These are phyloP conservation scores for Odocoileus virginianus DNA, from an alignment of 2,113 vertebrate species.

Conservation along the genomic window DNA sequence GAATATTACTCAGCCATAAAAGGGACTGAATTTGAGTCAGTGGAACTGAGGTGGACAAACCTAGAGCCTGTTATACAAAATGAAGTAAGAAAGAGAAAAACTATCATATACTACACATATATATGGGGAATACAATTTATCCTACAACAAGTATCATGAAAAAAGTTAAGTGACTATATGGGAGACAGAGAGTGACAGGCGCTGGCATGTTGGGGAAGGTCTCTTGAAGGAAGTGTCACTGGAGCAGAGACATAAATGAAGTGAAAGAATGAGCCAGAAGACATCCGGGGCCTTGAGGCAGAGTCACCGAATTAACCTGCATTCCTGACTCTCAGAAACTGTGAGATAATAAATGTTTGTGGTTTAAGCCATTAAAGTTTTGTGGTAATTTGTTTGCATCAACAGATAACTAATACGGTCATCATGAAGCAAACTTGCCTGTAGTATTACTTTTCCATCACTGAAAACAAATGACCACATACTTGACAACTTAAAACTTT, in stretches of 20 bases:
- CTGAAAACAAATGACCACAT: neutral
- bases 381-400: neutral
- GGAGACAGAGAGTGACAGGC: neutral
- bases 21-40: neutral
- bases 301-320: neutral
- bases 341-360: neutral
- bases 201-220: neutral
- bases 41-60: neutral
- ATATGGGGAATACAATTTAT: neutral
- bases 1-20: neutral
- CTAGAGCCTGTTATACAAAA: neutral
- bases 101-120: neutral
- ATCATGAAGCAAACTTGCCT: too few relatives aligned
- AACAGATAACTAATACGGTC: neutral
- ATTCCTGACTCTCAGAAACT: neutral
- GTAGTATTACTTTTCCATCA: neutral
- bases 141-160: neutral
- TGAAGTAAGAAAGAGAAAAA: neutral
- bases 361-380: neutral
- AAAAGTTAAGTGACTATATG: neutral
- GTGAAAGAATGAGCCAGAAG: neutral
- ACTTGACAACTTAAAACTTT: neutral
- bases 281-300: neutral
- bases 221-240: neutral
- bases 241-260: neutral